Evolutionary conservation across 2,797 vertebrate genomes (phyloP).

Genomic region (Lemur catta): DNA sequence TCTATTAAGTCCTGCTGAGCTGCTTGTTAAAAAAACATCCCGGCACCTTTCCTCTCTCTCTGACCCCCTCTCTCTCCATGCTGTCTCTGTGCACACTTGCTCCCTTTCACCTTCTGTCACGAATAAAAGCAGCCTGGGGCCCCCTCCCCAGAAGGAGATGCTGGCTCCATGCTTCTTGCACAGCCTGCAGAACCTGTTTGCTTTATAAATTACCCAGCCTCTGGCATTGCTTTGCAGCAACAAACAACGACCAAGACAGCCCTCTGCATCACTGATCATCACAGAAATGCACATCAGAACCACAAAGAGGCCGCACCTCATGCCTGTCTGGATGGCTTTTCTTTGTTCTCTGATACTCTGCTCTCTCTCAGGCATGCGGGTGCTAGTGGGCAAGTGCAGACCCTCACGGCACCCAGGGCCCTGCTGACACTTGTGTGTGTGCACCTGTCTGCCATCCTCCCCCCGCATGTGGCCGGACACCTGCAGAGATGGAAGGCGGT

Average conservation of each 20-base stretch:
- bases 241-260: neutral
- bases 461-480: fast-evolving
- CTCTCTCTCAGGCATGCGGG: neutral
- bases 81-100: neutral
- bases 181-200: neutral
- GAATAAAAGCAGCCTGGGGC: neutral
- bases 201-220: neutral
- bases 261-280: neutral
- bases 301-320: neutral
- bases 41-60: neutral
- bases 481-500: neutral
- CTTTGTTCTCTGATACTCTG: neutral
- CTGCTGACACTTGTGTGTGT: neutral
- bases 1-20: too few species aligned
- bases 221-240: neutral
- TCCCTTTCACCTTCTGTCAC: neutral
- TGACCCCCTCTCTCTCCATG: neutral
- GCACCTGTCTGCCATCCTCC: neutral
- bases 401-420: neutral
- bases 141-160: neutral
- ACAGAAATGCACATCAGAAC: neutral
- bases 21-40: neutral
- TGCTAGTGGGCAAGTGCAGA: neutral
- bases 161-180: neutral
- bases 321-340: neutral